phyloP scores from a whole-genome alignment of 2,888 invertebrate species.

The Sialis lutaria region DNA sequence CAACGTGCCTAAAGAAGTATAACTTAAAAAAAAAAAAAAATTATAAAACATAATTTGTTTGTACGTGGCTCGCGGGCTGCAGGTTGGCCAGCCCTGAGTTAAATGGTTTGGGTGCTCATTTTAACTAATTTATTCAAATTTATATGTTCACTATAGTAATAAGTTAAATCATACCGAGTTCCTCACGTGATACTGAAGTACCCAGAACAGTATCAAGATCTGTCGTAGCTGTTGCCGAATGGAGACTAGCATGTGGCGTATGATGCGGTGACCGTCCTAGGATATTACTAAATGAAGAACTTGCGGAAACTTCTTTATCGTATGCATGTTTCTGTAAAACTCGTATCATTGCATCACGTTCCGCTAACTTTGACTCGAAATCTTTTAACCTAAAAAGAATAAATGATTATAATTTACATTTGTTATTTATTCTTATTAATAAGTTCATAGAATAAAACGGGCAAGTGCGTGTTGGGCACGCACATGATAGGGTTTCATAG shows the following conservation, averaged over 20 bases:
- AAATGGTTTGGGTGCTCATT: too few species aligned
- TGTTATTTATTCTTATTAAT: background rate
- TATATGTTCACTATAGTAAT: background rate
- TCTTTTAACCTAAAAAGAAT: slow-evolving; percentile 48
- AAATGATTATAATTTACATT: background rate
- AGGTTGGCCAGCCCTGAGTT: too few species aligned
- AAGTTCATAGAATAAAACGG: too few species aligned
- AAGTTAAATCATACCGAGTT: slow-evolving; percentile 21
- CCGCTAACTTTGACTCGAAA: slow-evolving; percentile 72
- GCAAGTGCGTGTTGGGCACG: too few species aligned
- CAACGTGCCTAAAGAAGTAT: too few species aligned
- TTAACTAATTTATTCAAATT: too few species aligned
- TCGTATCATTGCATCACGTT: slow-evolving; percentile 79
- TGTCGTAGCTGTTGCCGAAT: slow-evolving; percentile 19
- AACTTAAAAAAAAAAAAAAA: too few species aligned
- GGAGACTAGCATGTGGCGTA: slow-evolving; percentile 30
- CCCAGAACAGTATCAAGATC: slow-evolving; percentile 28
- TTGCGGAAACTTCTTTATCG: slow-evolving; percentile 42
- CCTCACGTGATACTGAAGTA: slow-evolving; percentile 27
- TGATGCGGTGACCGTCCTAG: slow-evolving; percentile 29
- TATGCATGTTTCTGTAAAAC: slow-evolving; percentile 68
- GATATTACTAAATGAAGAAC: slow-evolving; percentile 23
- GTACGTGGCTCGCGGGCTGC: too few species aligned
- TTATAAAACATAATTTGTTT: too few species aligned
- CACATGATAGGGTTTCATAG: too few species aligned